Evolutionary conservation across 2,888 invertebrate species (phyloP).

Genomic region (Pristionchus japonicus): DNA sequence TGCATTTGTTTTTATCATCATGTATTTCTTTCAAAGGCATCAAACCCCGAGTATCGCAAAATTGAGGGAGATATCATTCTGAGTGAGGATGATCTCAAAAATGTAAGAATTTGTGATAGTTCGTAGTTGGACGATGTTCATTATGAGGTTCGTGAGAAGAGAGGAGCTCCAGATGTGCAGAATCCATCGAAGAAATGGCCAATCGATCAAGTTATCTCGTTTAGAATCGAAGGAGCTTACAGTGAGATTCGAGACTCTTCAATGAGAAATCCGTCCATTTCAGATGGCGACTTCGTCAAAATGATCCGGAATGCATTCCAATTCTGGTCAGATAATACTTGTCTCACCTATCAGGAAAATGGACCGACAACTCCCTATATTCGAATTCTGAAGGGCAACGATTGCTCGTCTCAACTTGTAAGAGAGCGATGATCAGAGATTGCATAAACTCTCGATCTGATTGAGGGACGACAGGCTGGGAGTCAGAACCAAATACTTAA

Average conservation of each 20-base stretch:
- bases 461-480: background rate
- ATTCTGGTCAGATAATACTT: conserved; percentile 3
- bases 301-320: conserved; percentile 14
- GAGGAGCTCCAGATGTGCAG: background rate
- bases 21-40: background rate
- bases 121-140: background rate
- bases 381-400: background rate
- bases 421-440: background rate
- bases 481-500: background rate
- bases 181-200: conserved; percentile 16
- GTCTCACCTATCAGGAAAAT: conserved; percentile 10
- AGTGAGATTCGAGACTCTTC: background rate
- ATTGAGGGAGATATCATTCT: background rate
- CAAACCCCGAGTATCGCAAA: background rate
- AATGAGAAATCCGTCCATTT: background rate
- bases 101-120: background rate
- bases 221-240: background rate
- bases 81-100: background rate
- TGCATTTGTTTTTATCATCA: background rate
- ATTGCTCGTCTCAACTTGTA: conserved; percentile 3
- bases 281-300: background rate
- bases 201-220: conserved; percentile 17
- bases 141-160: background rate
- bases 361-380: background rate
- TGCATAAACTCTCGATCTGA: background rate